Evolutionary conservation across 2,113 vertebrate species (phyloP).

Genomic region (Edolisoma coerulescens): DNA sequence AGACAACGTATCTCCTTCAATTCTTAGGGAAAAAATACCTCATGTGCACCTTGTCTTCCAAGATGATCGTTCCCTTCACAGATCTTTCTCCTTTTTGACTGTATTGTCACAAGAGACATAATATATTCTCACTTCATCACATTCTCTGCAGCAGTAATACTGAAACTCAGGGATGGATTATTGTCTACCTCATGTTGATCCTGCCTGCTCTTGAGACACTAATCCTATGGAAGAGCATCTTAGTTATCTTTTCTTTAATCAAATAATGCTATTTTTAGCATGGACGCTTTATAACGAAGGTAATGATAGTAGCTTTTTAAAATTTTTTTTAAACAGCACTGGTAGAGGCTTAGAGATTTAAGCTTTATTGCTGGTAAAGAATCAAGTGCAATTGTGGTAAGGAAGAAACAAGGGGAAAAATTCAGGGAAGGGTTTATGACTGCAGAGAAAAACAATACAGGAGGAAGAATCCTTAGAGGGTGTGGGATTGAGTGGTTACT

Average conservation of each 20-base stretch:
- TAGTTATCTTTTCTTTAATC: constrained; percentile 33
- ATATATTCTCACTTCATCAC: not conserved
- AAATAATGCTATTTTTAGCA: constrained; percentile 28
- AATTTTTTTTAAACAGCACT: not conserved
- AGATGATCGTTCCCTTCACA: not conserved
- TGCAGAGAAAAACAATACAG: not conserved
- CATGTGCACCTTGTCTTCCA: not conserved
- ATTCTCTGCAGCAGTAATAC: not conserved
- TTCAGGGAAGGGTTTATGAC: not conserved
- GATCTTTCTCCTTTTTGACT: not conserved
- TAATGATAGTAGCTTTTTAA: not conserved
- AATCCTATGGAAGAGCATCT: constrained; percentile 4
- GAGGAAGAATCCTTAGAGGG: not conserved
- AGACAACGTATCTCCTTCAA: not conserved
- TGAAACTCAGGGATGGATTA: not conserved
- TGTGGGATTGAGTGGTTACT: not conserved
- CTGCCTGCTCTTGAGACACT: not conserved
- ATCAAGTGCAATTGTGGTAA: not conserved
- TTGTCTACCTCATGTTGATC: not conserved
- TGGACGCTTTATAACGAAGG: not conserved
- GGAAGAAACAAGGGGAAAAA: not conserved
- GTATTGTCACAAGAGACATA: not conserved
- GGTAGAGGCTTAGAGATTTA: not conserved
- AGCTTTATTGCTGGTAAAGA: not conserved
- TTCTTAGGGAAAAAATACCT: not conserved